Conservation (phyloP, 2,888 invertebrate species). For the Drepanosiphum platanoidis region DNA sequence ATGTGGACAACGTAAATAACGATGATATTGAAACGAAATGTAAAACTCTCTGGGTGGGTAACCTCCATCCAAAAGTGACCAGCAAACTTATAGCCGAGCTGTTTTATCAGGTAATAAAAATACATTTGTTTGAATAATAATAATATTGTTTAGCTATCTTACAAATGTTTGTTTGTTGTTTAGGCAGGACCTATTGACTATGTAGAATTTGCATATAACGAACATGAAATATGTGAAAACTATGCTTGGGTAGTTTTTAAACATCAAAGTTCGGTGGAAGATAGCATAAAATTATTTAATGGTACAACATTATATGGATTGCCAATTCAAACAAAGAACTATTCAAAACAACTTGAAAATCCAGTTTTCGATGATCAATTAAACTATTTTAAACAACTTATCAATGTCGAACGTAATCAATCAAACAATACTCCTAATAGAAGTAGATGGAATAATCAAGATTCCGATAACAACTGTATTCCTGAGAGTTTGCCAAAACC, state of each 20-base stretch:
- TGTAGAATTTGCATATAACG: conserved; percentile 21
- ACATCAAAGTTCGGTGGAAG: conserved; percentile 49
- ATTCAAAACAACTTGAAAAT: conserved; percentile 19
- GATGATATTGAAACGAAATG: conserved; percentile 1
- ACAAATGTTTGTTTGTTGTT: background rate
- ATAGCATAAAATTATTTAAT: conserved; percentile 37
- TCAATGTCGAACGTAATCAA: conserved; percentile 13
- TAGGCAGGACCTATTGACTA: conserved; percentile 50
- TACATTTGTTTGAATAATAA: background rate
- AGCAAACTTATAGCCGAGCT: conserved; percentile 22
- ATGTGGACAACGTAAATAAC: background rate
- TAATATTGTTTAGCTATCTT: background rate
- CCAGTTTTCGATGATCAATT: conserved; percentile 44
- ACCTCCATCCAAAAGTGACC: conserved; percentile 48
- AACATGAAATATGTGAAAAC: conserved; percentile 27
- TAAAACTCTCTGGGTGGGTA: conserved; percentile 47
- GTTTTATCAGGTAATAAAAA: conserved; percentile 46
- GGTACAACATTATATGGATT: conserved; percentile 41
- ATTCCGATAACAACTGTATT: conserved; percentile 9
- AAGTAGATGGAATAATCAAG: conserved; percentile 25
- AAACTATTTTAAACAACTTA: conserved; percentile 41
- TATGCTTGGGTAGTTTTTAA: conserved; percentile 50
- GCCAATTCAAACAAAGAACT: conserved; percentile 26
- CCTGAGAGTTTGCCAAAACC: conserved; percentile 50
- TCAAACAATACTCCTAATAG: background rate